Conservation (phyloP, 2,113 vertebrate genomes). For the Dendrocopos noguchii region DNA sequence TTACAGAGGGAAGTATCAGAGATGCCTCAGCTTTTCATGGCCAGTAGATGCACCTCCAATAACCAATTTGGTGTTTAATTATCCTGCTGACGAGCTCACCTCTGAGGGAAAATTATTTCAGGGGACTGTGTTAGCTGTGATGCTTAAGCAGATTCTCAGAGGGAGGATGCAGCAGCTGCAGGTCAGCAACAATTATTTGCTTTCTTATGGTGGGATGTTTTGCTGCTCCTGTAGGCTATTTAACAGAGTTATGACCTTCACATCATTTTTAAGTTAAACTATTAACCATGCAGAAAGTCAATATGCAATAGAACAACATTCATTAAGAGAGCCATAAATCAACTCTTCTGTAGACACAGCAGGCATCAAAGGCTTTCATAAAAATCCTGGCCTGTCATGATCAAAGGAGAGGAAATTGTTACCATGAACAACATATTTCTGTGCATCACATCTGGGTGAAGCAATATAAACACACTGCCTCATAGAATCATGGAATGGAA, state of each 20-base stretch:
- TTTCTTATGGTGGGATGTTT: not conserved
- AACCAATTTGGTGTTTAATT: constrained; percentile 51
- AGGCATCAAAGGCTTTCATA: not conserved
- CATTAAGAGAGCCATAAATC: constrained; percentile 15
- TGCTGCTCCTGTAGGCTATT: not conserved
- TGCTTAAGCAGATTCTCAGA: not conserved
- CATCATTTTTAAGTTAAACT: constrained; percentile 24
- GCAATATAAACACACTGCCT: fast-evolving
- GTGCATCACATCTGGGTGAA: not conserved
- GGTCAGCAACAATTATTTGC: constrained; percentile 14
- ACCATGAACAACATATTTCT: not conserved
- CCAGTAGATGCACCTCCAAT: not conserved
- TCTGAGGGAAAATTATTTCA: constrained; percentile 23
- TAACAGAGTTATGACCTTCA: not conserved
- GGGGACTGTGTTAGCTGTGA: not conserved
- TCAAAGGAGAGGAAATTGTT: not conserved
- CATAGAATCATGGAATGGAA: too few relatives aligned
- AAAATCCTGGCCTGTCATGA: not conserved
- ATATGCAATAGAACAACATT: constrained; percentile 11
- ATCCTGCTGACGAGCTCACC: constrained; percentile 33
- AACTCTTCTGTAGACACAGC: not conserved
- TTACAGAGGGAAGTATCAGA: constrained; percentile 38
- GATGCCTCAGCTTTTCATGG: not conserved
- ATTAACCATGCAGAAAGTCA: constrained; percentile 43
- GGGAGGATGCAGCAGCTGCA: not conserved